Evolutionary conservation across 2,888 invertebrate genomes (phyloP).

Genomic region (Eledona agricola): DNA sequence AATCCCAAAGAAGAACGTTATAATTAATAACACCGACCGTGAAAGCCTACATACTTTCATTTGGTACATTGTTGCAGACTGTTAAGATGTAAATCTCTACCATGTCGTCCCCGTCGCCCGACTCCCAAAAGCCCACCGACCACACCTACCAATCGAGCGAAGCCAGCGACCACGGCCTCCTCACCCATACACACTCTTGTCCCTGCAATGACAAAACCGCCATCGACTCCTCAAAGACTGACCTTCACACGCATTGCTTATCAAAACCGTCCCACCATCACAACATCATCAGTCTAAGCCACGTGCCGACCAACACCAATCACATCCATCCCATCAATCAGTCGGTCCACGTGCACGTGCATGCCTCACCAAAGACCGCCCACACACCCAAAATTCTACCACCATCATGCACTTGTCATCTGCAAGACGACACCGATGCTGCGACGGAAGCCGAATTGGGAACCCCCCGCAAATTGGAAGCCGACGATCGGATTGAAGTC

Average conservation of each 20-base stretch:
- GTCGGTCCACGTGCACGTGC: slow-evolving; percentile 54
- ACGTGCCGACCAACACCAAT: slow-evolving; percentile 48
- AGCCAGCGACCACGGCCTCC: slow-evolving; percentile 57
- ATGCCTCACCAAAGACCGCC: slow-evolving; percentile 54
- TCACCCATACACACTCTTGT: slow-evolving; percentile 54
- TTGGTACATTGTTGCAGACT: too few species aligned
- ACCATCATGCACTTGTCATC: slow-evolving; percentile 57
- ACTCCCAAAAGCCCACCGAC: slow-evolving; percentile 55
- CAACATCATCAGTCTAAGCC: slow-evolving; percentile 44
- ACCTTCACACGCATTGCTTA: slow-evolving; percentile 39
- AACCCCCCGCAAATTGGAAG: slow-evolving; percentile 54
- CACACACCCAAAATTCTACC: slow-evolving; percentile 46
- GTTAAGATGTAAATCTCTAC: slow-evolving; percentile 26
- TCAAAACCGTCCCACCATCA: slow-evolving; percentile 42
- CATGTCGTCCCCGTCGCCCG: slow-evolving; percentile 58
- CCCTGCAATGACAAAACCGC: slow-evolving; percentile 53
- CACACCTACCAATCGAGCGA: slow-evolving; percentile 59
- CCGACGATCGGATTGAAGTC: slow-evolving; percentile 61
- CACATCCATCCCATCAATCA: slow-evolving; percentile 52
- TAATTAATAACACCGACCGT: too few species aligned
- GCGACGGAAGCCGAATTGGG: slow-evolving; percentile 29
- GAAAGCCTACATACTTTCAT: too few species aligned
- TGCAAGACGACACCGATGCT: slow-evolving; percentile 51
- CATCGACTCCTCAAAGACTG: slow-evolving; percentile 40
- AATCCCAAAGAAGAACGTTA: too few species aligned